Evolutionary conservation across 2,113 vertebrate species (phyloP).

Genomic region (Semnopithecus entellus): DNA sequence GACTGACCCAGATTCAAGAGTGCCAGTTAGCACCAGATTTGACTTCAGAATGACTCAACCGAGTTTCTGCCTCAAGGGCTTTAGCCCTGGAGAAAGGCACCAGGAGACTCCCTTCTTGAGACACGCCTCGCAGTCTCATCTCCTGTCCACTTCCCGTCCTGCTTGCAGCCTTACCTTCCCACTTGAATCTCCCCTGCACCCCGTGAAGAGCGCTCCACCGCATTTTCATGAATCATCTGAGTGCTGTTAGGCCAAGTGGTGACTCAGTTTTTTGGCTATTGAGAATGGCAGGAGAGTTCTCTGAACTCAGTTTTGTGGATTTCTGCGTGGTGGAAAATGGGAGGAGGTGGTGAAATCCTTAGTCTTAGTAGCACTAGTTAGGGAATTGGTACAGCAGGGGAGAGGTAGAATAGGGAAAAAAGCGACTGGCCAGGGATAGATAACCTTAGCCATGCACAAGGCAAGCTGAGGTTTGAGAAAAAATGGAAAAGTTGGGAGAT

Average conservation of each 20-base stretch:
- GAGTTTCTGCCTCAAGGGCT: not conserved
- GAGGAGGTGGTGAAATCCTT: not conserved
- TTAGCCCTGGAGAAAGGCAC: not conserved
- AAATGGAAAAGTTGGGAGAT: not conserved
- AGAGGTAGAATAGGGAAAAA: not conserved
- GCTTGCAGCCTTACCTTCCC: not conserved
- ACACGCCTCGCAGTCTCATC: not conserved
- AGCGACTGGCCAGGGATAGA: not conserved
- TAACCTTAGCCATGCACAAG: not conserved
- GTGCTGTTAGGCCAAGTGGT: not conserved
- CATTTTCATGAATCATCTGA: not conserved
- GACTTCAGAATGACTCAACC: constrained; percentile 14
- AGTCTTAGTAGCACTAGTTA: not conserved
- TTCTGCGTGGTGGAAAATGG: not conserved
- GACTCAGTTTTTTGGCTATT: not conserved
- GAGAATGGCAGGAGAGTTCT: not conserved
- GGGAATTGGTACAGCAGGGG: not conserved
- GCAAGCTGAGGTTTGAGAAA: not conserved
- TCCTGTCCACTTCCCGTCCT: not conserved
- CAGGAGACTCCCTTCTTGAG: not conserved
- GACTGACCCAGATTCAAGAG: not conserved
- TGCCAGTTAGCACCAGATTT: not conserved
- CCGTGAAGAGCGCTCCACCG: no score
- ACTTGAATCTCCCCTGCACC: not conserved
- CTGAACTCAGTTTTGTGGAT: not conserved